These are phyloP conservation scores for Sebastiscus albofasciatus DNA, from an alignment of 2,797 vertebrate genomes.

Conservation along the genomic window DNA sequence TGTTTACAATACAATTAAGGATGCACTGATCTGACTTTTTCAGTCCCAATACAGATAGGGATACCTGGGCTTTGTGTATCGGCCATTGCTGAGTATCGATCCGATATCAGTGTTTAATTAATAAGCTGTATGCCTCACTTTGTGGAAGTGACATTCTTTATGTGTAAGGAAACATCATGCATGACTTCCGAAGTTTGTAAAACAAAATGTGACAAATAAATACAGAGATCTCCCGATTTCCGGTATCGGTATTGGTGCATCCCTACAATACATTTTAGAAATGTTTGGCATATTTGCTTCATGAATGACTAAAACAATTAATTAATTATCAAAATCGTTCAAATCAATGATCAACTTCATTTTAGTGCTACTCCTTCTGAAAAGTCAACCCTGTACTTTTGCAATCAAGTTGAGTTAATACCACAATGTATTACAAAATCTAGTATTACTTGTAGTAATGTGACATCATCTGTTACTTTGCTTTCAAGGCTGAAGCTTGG, in stretches of 20 bases:
- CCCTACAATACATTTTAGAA: background rate
- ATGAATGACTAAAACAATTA: background rate
- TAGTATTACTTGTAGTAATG: background rate
- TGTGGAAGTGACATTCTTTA: too few species aligned
- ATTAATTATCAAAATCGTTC: background rate
- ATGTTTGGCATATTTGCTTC: background rate
- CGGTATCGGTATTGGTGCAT: too few species aligned
- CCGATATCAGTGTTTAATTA: too few species aligned
- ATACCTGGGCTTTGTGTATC: too few species aligned
- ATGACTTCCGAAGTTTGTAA: too few species aligned
- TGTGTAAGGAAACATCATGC: too few species aligned
- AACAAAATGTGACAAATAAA: too few species aligned
- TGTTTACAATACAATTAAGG: background rate
- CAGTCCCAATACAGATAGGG: too few species aligned
- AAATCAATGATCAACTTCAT: background rate
- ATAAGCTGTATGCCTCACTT: too few species aligned
- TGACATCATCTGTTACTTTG: background rate
- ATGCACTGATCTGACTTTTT: too few species aligned
- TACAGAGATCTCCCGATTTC: too few species aligned
- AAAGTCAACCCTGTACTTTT: background rate
- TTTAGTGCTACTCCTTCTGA: background rate
- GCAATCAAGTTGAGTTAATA: background rate
- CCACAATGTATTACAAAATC: background rate
- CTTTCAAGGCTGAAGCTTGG: background rate
- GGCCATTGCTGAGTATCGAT: too few species aligned